Base-by-base conservation (phyloP, 2,113 vertebrate species). In the Camelus dromedarius region DNA sequence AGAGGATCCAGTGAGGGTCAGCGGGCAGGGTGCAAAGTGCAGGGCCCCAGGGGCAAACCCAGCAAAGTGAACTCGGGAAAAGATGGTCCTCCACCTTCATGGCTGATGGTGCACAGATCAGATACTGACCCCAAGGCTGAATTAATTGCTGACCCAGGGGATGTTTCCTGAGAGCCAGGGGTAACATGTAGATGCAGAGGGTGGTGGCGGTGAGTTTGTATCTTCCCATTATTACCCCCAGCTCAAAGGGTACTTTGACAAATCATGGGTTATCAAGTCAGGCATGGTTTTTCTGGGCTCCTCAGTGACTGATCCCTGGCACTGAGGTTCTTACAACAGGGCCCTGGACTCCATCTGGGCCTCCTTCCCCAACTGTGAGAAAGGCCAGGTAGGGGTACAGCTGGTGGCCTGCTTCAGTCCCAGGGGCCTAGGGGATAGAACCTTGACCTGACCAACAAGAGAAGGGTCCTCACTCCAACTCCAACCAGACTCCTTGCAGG, bases 171-270 rank as follows among this genome's bases (percentile, higher is more conserved):
- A 35, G 72, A 90, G 64, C 32, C 10, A 1, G 20, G 28, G 73
- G 42, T 15, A 46, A 35, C 38, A 7, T 0, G 32, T 2, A 62
- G 76, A 54, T 10, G 14, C 32, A 32, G 67, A 75, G 24, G 50
- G 32, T 11, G 42, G 15, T 1, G 4, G 13, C 1, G 10, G 30
- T 11, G 48, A 52, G 26, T n/a, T 20, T 1, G 0, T 2, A 1
- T 54, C 5, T 80, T 46, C 52, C 8, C 3, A 7, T 20, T 5
- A 2, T 12, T 35, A n/a, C 15, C 54, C 32, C 24, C n/a, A 81
- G 75, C 14, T 26, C 4, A 8, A 9, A 42, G 60, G 52, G 95
- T 38, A 26, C 14, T 69, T 83, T 73, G 56, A 3, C n/a, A 62
- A 8, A 35, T 42, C 38, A 62, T 12, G 67, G 20, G 5, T 20